Percentiles rank a stretch among this genome's conserved stretches.
phyloP scores from a whole-genome alignment of 2,888 invertebrate species.

The Xylota segnis region DNA sequence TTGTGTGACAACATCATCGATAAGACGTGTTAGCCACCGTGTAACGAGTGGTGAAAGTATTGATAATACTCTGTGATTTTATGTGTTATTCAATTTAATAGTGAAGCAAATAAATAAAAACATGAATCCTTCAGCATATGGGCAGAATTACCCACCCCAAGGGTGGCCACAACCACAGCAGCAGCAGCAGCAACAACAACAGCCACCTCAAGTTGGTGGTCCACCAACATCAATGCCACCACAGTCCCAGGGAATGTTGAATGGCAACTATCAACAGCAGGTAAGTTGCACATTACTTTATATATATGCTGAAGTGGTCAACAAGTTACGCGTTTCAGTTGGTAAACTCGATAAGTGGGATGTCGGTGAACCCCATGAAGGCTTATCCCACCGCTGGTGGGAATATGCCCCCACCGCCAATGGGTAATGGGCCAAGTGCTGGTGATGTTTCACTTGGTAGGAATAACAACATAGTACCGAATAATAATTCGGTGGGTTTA shows the following conservation, averaged over 20 bases:
- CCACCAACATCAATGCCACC: constrained; percentile 79
- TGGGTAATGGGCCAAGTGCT: constrained; percentile 55
- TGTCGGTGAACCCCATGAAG: constrained; percentile 81
- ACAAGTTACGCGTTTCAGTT: constrained; percentile 77
- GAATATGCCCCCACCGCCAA: constrained; percentile 65
- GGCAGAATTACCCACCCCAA: constrained; percentile 78
- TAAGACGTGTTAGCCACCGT: constrained; percentile 68
- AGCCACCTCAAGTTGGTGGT: constrained; percentile 69
- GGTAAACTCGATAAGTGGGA: constrained; percentile 81
- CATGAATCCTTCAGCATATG: constrained; percentile 83
- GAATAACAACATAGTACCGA: constrained; percentile 63
- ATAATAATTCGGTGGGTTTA: constrained; percentile 62
- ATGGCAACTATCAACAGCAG: constrained; percentile 84
- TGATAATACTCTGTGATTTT: constrained; percentile 55
- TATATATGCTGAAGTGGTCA: not conserved
- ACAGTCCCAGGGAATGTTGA: constrained; percentile 80
- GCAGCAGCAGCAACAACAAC: constrained; percentile 81
- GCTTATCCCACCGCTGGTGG: constrained; percentile 67
- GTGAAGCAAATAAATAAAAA: constrained; percentile 19
- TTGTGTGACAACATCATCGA: constrained; percentile 63
- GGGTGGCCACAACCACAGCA: constrained; percentile 81
- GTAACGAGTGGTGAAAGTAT: constrained; percentile 68
- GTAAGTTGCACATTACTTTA: constrained; percentile 75
- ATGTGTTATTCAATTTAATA: constrained; percentile 49
- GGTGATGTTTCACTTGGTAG: constrained; percentile 33